These are phyloP conservation scores for Periplaneta americana DNA, from an alignment of 1,140 invertebrate genomes.

Conservation along the genomic window DNA sequence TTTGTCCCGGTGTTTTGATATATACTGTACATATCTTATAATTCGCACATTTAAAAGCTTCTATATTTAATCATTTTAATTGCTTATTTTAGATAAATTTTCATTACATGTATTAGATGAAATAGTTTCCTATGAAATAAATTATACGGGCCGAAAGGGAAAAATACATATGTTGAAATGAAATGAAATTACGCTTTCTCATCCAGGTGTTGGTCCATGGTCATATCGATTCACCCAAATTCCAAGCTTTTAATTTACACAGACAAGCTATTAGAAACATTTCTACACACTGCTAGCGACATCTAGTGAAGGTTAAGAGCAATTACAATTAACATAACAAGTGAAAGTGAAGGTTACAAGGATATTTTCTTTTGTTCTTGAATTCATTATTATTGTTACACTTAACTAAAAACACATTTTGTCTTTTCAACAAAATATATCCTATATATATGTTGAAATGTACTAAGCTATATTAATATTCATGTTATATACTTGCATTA, in stretches of 20 bases:
- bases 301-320: conserved; percentile 1
- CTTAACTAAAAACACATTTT: background rate
- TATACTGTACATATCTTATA: too few species aligned
- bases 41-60: too few species aligned
- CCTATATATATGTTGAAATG: background rate
- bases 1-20: too few species aligned
- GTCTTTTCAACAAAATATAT: background rate
- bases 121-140: background rate
- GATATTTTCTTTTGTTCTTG: background rate
- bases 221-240: conserved; percentile 13
- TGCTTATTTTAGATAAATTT: too few species aligned
- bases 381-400: background rate
- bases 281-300: background rate
- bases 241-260: conserved; percentile 5
- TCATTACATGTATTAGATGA: background rate
- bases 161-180: background rate
- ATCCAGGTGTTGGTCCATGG: background rate
- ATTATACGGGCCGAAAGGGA: background rate
- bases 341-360: background rate
- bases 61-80: too few species aligned
- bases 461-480: background rate
- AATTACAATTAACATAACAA: background rate
- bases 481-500: background rate
- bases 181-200: background rate
- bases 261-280: background rate